These are phyloP conservation scores for Lophotis ruficrista DNA, from an alignment of 2,113 vertebrate genomes.

Conservation along the genomic window DNA sequence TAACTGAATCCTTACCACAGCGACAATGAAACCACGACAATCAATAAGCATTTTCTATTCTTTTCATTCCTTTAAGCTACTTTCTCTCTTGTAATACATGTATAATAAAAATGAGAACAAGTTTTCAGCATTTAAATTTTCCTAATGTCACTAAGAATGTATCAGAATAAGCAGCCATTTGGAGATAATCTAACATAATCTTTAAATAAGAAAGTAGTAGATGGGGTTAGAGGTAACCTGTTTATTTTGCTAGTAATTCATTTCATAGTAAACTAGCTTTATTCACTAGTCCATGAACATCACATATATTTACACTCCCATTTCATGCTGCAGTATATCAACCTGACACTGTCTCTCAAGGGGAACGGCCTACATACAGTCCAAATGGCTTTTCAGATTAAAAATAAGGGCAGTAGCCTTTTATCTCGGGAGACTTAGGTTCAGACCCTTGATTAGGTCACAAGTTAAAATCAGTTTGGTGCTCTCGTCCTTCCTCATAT, in stretches of 20 bases:
- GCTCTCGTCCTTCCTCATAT: not conserved
- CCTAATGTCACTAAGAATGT: not conserved
- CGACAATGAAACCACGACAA: not conserved
- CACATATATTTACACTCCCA: conserved; percentile 43
- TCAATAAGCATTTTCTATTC: not conserved
- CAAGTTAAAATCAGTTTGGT: conserved; percentile 31
- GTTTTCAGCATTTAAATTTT: conserved; percentile 15
- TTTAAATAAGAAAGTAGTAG: not conserved
- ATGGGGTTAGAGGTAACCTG: not conserved
- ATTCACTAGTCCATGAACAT: conserved; percentile 54
- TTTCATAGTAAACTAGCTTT: conserved; percentile 48
- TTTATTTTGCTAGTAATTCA: conserved; percentile 52
- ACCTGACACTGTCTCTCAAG: conserved; percentile 44
- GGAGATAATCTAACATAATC: not conserved
- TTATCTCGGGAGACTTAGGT: not conserved
- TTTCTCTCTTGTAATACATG: not conserved
- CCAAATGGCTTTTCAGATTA: conserved; percentile 52
- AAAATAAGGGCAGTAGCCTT: conserved; percentile 51
- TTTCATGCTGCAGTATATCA: conserved; percentile 55
- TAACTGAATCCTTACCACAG: not conserved
- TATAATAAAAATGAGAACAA: not conserved
- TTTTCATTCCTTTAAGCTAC: not conserved
- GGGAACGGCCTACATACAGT: not conserved
- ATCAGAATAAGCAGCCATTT: not conserved
- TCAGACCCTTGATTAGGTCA: conserved; percentile 50